Base-by-base conservation (phyloP, 2,113 vertebrate species). In the Strigops habroptila region DNA sequence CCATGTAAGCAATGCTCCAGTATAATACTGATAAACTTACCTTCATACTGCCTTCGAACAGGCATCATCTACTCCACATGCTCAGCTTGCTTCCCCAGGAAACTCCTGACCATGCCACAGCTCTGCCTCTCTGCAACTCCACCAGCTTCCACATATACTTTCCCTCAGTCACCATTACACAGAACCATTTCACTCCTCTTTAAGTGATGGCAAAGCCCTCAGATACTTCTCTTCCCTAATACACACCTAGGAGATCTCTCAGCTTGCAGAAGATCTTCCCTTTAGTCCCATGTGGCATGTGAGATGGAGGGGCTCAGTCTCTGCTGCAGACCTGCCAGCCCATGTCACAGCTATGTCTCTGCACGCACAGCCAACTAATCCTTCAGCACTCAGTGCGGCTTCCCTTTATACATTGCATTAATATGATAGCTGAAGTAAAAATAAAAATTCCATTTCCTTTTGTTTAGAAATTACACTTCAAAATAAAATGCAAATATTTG, bases 401-500 rank as follows among this genome's bases (percentile, higher is more conserved):
- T 57, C 59, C 16, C 53, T 78, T 69, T 14, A 2, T n/a, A 12
- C 4, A 1, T 52, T 77, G 37, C 44, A 37, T 8, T 7, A 23
- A 70, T 6, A 3, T 8, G 12, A 12, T 12, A 37, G 24, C 28
- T 44, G 41, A 71, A 75, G 28, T 51, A 17, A 41, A 60, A 88
- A 67, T 28, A 21, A 55, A 83, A 82, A 39, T 3, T 28, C 21
- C 30, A 28, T 60, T 86, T 65, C 4, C 14, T 83, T 19, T 64
- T 62, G 12, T n/a, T 70, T 59, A 81, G 60, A 88, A 94, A 78
- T 22, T 52, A 11, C 15, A 22, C 53, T 69, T 87, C 35, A 80
- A 86, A 91, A 84, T 43, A 87, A 88, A 86, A 69, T 22, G 44
- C 57, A 87, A 95, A 60, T 71, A 52, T 41, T 82, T 90, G 12